Base-by-base conservation (phyloP, 2,113 vertebrate species). In the Sebastes schlegelii region DNA sequence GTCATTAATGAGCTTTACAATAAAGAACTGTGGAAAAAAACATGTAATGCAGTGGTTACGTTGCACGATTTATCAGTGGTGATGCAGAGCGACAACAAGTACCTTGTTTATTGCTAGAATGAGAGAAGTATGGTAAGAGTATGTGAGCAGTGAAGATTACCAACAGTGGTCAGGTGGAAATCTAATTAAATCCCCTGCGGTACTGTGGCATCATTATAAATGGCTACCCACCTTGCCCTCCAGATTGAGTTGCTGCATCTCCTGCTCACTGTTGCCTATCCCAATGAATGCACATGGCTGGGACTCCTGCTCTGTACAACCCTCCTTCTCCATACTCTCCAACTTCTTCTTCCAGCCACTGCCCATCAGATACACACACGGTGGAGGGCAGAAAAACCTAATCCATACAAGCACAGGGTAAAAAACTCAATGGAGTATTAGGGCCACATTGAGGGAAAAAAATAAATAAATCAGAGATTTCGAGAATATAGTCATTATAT, bases 311-410 rank as follows among this genome's bases (percentile, higher is more conserved):
- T 99, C 98, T 0, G 97, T 96, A 91, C 96, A 98, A 81, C 98
- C 98, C 84, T 98, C 98, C 8, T 96, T 94, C 80, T 98, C 97
- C 97, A 99, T 97, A 79, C 95, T 97, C 89, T 99, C 97, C 90
- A 97, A 96, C 96, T 99, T 99, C 96, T 99, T 99, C 95, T 98
- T 97, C 98, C 98, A 99, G 64, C 98, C 98, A 65, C 96, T 97
- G 79, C 98, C 98, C 98, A 99, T 96, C 83, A 99, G 96, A 89
- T 99, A 99, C 1, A 99, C 97, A 92, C 97, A 99, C 0, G 98
- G 98, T 70, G 98, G 98, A 52, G 98, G 98, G 88, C 97, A 99
- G 93, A 99, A 99, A 92, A 99, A 99, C 92, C 98, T 99, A 80
- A 65, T 4, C 1, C 23, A 62, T 1, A 76, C 43, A 63, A 74